Evolutionary conservation across 2,113 vertebrate genomes (phyloP).

Genomic region (Myrmecobius fasciatus): DNA sequence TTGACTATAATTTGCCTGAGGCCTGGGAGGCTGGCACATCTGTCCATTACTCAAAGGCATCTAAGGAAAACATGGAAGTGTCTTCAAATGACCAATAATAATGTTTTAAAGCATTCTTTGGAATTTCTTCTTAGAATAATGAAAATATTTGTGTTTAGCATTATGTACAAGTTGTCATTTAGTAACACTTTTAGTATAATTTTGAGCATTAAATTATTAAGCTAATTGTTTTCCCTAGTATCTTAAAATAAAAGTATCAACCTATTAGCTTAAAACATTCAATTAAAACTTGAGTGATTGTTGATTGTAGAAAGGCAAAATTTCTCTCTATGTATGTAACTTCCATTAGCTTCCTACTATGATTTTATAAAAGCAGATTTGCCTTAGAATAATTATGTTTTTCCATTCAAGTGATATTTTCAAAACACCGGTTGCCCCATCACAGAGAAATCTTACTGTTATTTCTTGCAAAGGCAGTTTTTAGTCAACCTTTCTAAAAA

Average conservation of each 20-base stretch:
- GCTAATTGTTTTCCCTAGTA: background rate
- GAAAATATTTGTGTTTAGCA: constrained; percentile 17
- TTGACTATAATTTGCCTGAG: constrained; percentile 89
- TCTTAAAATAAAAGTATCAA: background rate
- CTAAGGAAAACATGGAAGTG: constrained; percentile 84
- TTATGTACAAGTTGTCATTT: constrained; percentile 42
- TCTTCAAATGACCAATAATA: constrained; percentile 77
- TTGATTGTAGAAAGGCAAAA: constrained; percentile 9
- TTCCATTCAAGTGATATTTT: constrained; percentile 17
- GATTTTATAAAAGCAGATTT: background rate
- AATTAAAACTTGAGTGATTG: background rate
- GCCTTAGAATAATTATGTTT: constrained; percentile 2
- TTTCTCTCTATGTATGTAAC: background rate
- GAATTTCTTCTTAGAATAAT: constrained; percentile 51
- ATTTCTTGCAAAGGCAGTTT: too few relatives aligned
- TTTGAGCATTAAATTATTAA: constrained; percentile 46
- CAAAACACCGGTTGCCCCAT: constrained; percentile 7
- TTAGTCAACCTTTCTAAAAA: too few relatives aligned
- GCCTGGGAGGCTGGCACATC: constrained; percentile 89
- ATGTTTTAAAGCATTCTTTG: constrained; percentile 66
- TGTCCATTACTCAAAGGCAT: constrained; percentile 98
- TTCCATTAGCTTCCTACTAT: background rate
- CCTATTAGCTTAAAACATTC: background rate
- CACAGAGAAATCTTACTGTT: constrained; percentile 38
- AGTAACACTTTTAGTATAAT: constrained; percentile 42